phyloP scores from a whole-genome alignment of 2,797 vertebrate species.

The Leptatherina wallacei region DNA sequence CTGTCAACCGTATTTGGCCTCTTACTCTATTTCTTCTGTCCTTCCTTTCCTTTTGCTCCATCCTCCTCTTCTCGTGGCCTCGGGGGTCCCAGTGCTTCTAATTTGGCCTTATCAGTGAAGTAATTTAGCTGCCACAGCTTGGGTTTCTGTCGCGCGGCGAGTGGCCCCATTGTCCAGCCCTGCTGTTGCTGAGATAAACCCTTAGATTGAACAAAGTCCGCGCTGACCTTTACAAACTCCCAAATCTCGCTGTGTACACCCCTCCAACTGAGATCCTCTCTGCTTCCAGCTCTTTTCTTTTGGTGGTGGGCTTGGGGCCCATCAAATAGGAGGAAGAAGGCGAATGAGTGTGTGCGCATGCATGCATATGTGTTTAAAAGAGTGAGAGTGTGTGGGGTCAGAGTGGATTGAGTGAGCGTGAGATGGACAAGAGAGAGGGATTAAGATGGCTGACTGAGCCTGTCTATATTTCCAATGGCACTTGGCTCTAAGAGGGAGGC shows the following conservation, averaged over 20 bases:
- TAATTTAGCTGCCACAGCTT: conserved; percentile 94
- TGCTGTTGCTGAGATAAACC: conserved; percentile 97
- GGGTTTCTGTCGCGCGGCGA: conserved; percentile 94
- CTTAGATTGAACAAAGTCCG: conserved; percentile 96
- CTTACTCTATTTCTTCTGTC: conserved; percentile 41
- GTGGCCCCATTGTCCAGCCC: conserved; percentile 92
- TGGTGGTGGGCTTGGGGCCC: conserved; percentile 74
- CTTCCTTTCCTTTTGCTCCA: conserved; percentile 55
- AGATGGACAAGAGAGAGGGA: conserved; percentile 83
- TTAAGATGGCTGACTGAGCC: conserved; percentile 88
- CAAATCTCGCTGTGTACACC: conserved; percentile 80
- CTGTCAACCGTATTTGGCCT: conserved; percentile 49
- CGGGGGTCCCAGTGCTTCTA: conserved; percentile 87
- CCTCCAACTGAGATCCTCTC: conserved; percentile 70
- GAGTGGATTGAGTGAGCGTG: conserved; percentile 83
- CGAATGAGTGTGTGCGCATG: conserved; percentile 40
- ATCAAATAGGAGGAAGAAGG: conserved; percentile 74
- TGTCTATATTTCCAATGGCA: conserved; percentile 83
- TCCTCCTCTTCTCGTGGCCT: conserved; percentile 79
- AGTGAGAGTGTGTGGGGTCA: conserved; percentile 75
- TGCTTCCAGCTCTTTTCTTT: conserved; percentile 60
- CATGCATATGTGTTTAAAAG: conserved; percentile 51
- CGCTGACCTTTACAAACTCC: conserved; percentile 96
- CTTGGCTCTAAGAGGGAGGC: conserved; percentile 73
- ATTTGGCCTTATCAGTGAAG: conserved; percentile 91